These are phyloP conservation scores for Chrysaora quinquecirrha DNA, from an alignment of 30 jellyfish, hydroid and myxozoan genomes.

Conservation along the genomic window DNA sequence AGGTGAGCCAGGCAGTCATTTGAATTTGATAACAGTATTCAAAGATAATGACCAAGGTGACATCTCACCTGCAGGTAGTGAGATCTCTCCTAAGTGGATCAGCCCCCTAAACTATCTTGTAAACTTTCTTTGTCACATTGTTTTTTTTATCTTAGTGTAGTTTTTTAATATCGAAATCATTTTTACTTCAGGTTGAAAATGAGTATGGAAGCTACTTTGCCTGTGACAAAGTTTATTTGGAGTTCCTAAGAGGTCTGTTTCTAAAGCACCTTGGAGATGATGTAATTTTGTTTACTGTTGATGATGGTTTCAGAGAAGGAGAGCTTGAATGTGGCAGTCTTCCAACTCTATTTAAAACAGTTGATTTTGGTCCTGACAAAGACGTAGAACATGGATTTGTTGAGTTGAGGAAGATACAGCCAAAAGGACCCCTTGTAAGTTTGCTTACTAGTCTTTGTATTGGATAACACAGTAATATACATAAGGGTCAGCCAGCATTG, in stretches of 20 bases:
- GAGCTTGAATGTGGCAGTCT: constrained; percentile 79
- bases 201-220: constrained; percentile 91
- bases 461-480: too few species aligned
- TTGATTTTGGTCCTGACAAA: constrained; percentile 84
- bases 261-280: constrained; percentile 58
- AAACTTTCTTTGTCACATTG: too few species aligned
- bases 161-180: too few species aligned
- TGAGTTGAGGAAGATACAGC: constrained; percentile 65
- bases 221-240: constrained; percentile 74
- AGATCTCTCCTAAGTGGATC: too few species aligned
- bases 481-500: too few species aligned
- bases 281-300: constrained; percentile 74
- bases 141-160: too few species aligned
- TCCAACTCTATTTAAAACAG: constrained; percentile 62
- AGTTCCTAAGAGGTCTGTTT: constrained; percentile 30
- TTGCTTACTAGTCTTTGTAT: too few species aligned
- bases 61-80: too few species aligned
- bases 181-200: constrained; percentile 78
- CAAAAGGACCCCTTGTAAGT: constrained; percentile 88
- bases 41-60: too few species aligned
- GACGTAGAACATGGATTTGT: constrained; percentile 72
- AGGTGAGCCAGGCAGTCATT: too few species aligned
- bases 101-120: too few species aligned
- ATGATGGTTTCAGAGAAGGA: constrained; percentile 79
- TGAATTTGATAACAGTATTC: too few species aligned